Percentiles rank a stretch among this genome's conserved stretches.
Conservation (phyloP, 2,113 vertebrate species). For the Caranx ignobilis region DNA sequence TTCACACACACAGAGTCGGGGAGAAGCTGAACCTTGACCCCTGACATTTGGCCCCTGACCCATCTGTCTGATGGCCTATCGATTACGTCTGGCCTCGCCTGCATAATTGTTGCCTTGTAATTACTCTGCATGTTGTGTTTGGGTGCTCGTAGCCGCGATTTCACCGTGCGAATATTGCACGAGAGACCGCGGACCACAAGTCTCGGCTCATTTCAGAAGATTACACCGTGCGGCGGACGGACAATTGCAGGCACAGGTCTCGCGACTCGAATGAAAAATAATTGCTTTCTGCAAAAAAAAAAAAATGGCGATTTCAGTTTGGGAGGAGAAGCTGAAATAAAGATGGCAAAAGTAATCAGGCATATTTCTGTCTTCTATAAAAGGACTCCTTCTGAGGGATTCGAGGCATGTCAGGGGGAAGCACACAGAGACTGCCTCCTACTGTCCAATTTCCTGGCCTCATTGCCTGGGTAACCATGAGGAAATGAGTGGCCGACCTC, state of each 20-base stretch:
- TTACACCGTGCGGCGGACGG: slow-evolving; percentile 34
- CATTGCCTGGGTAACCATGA: slow-evolving; percentile 78
- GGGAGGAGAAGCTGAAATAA: slow-evolving; percentile 54
- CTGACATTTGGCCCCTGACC: slow-evolving; percentile 80
- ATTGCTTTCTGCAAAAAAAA: slow-evolving; percentile 56
- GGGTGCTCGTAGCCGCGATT: slow-evolving; percentile 24
- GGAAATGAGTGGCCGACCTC: slow-evolving; percentile 69
- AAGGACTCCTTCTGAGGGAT: slow-evolving; percentile 60
- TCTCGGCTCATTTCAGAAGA: slow-evolving; percentile 52
- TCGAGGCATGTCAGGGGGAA: slow-evolving; percentile 60
- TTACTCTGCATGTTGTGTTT: slow-evolving; percentile 78
- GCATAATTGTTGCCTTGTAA: slow-evolving; percentile 80
- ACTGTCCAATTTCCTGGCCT: slow-evolving; percentile 77
- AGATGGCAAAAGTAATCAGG: slow-evolving; percentile 70
- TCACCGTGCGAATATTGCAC: slow-evolving; percentile 25
- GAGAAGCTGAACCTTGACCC: slow-evolving; percentile 77
- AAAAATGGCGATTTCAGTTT: slow-evolving; percentile 39
- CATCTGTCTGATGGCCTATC: slow-evolving; percentile 87
- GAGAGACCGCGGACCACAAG: slow-evolving; percentile 37
- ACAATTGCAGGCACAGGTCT: slow-evolving; percentile 24
- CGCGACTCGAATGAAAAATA: slow-evolving; percentile 40
- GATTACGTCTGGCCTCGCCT: slow-evolving; percentile 84
- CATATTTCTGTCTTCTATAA: slow-evolving; percentile 57
- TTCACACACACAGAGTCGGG: slow-evolving; percentile 51
- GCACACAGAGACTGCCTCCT: slow-evolving; percentile 63